Base-by-base conservation (phyloP, 1,140 invertebrate genomes). In the Oedothorax gibbosus region DNA sequence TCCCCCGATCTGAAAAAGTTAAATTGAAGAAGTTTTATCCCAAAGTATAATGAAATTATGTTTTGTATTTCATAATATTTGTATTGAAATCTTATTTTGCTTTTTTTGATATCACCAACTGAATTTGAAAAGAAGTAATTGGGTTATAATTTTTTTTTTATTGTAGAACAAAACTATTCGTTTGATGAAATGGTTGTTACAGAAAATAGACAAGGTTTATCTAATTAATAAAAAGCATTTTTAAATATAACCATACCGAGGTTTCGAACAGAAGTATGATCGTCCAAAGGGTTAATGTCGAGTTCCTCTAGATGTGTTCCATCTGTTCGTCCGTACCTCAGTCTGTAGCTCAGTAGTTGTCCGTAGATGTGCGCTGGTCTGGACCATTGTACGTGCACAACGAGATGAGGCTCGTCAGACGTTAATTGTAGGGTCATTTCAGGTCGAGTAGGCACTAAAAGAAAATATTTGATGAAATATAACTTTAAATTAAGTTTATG, bases 301-400 rank as follows among this genome's bases (percentile, higher is more conserved):
- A 89, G 53, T 87, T 89, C 76, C 89, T 90, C 86, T 84, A 88
- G 69, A 84, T 89, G 88, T 10, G 92, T 91, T 87, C 94, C 93
- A 91, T 96, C 96, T 90, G 95, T 95, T 12, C 96, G 93, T 35
- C 97, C 96, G 90, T 96, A 98, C 87, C 94, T 92, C 15, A 98
- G 90, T 85, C 95, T 93, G 89, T 97, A 98, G 12, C 96, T 96
- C 69, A 94, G 91, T 14, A 99, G 90, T 86, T 95, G 93, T 0
- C 98, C 98, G 88, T 97, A 97, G 0, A 96, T 96, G 89, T 96
- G 93, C 0, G 92, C 93, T 0, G 98, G 98, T 87, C 93, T 93
- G 11, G 92, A 93, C 98, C 98, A 99, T 89, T 97, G 95, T 20
- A 98, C 91, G 90, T 97, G 95, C 66, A 99, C 94, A 14, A 93